Conservation (phyloP, 2,888 invertebrate genomes). For the Melipona beecheii region DNA sequence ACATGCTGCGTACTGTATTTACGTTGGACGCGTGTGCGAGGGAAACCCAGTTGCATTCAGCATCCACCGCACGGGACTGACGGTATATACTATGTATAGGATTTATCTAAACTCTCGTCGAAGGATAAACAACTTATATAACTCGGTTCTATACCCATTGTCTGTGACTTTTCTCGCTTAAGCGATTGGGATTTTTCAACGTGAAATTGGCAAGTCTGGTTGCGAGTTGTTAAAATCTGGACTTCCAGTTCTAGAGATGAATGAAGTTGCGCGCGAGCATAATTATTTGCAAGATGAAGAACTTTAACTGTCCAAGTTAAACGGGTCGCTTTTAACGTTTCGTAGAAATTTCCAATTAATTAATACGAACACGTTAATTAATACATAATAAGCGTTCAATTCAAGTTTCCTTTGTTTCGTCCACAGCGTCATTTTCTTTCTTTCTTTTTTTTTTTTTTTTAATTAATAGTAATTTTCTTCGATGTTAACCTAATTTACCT, state of each 20-base stretch:
- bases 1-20: too few relatives aligned
- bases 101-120: not conserved
- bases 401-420: not conserved
- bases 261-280: not conserved
- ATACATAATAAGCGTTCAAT: not conserved
- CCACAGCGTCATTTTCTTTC: too few relatives aligned
- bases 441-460: too few relatives aligned
- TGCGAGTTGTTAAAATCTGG: not conserved
- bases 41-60: slow-evolving; percentile 22
- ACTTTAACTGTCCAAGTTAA: not conserved
- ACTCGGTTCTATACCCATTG: not conserved
- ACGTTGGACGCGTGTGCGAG: not conserved
- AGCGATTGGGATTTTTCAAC: too few relatives aligned
- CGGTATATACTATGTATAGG: not conserved
- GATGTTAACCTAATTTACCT: slow-evolving; percentile 22
- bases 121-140: not conserved
- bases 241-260: not conserved
- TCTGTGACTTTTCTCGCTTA: too few relatives aligned
- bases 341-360: not conserved
- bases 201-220: not conserved
- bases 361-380: not conserved
- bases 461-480: not conserved
- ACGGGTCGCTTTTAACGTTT: not conserved
- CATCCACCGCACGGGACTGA: not conserved
- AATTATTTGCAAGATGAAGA: not conserved